Evolutionary conservation across 1,140 invertebrate genomes (phyloP), one percentile per base, ranked within the genome.

Genomic region (Pinna nobilis): DNA sequence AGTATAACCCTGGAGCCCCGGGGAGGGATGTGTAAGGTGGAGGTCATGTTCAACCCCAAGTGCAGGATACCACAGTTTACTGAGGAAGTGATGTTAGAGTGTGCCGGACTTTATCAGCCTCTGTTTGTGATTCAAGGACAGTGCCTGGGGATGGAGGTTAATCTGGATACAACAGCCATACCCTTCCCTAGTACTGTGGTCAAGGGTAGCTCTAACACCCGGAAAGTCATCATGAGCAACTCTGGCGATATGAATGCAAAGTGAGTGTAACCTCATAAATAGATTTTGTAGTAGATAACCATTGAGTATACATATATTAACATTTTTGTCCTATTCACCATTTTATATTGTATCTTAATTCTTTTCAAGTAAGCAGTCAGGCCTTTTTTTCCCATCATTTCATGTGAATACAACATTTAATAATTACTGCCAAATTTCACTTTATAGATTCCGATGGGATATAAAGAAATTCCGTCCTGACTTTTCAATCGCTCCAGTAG

Each of bases 231-330:
- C 50, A 86, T 90, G 86, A 77, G 59, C 39, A 90, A 90, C 79
- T 81, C 83, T 25, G 88, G 88, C 25, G 88, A 89, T 67, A 88
- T 90, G 77, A 88, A 88, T 74, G 82, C 87, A 7, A 87, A 79
- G 86, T 86, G 76, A 69, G 79, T 66, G 18, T 41, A n/a, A 18
- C 11, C 20, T n/a, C n/a, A n/a, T n/a, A n/a, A 18, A 18, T 3
- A 18, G 0, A 18, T 47, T 47, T 15, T 47, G 44, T 18, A 47
- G 15, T 2, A 47, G 15, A 47, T 47, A 18, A 47, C 15, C 20
- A 18, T 47, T 47, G 44, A 47, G 2, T 47, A n/a, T n/a, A n/a
- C n/a, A n/a, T n/a, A n/a, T n/a, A n/a, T n/a, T n/a, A n/a, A n/a
- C n/a, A n/a, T n/a, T n/a, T n/a, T n/a, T n/a, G n/a, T n/a, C n/a